Percentiles rank a stretch among this genome's conserved stretches.
phyloP scores from a whole-genome alignment of 2,888 invertebrate species.

The Volucella inflata region DNA sequence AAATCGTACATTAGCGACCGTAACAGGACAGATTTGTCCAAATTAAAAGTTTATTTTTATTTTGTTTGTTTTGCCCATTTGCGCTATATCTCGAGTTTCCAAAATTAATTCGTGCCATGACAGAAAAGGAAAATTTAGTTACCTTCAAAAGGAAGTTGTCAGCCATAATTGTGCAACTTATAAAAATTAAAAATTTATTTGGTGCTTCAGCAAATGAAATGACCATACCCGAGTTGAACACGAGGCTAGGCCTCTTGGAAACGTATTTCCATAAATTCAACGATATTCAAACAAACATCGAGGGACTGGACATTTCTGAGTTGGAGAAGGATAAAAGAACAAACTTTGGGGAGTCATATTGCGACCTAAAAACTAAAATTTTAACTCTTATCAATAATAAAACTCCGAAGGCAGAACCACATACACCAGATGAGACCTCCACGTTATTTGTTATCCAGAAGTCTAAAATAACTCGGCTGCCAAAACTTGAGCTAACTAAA shows the following conservation, averaged over 20 bases:
- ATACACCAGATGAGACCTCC: neutral
- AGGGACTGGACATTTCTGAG: neutral
- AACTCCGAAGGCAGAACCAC: no score
- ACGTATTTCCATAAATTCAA: constrained; percentile 5
- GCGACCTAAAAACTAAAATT: constrained; percentile 18
- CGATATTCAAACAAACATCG: constrained; percentile 4
- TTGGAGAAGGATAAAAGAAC: constrained; percentile 2
- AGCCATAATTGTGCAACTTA: neutral
- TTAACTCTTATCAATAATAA: no score
- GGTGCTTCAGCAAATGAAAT: neutral
- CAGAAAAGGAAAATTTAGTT: no score
- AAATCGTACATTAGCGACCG: no score
- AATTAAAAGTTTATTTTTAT: no score
- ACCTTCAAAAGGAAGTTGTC: no score
- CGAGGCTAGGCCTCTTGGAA: neutral
- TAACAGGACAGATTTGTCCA: no score
- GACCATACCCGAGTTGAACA: neutral
- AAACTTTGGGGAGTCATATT: constrained; percentile 1
- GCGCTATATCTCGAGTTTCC: no score
- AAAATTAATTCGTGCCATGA: no score
- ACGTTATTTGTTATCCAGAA: no score
- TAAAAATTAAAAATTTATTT: constrained; percentile 11
- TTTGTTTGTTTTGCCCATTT: no score
- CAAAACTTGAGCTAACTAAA: constrained; percentile 26
- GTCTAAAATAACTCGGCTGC: constrained; percentile 14